Percentiles rank a stretch among this genome's conserved stretches.
Conservation (phyloP, 2,113 vertebrate genomes). For the Glaucidium brasilianum region DNA sequence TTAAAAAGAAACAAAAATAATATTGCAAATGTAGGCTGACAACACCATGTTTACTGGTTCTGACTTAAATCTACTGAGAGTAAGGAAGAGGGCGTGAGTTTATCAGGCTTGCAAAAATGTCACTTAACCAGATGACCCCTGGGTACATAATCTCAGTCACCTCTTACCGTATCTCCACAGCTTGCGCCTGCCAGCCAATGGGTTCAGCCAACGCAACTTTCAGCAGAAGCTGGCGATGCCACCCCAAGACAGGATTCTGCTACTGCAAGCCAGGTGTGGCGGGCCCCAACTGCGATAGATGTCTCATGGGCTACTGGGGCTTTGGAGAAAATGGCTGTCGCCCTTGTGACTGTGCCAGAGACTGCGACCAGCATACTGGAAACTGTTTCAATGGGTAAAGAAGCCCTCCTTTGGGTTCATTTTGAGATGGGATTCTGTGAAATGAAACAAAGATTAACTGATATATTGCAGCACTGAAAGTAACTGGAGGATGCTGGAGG, state of each 20-base stretch:
- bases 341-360: conserved; percentile 78
- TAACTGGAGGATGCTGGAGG: neutral
- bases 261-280: conserved; percentile 83
- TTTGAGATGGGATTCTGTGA: neutral
- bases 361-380: conserved; percentile 80
- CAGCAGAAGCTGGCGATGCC: conserved; percentile 74
- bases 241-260: conserved; percentile 86
- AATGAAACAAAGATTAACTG: neutral
- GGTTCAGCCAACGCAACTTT: conserved; percentile 72
- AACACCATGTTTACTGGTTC: neutral
- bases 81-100: neutral
- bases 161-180: conserved; percentile 51
- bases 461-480: neutral
- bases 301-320: conserved; percentile 85
- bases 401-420: neutral
- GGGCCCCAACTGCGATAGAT: conserved; percentile 77
- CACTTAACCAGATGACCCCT: neutral
- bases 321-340: conserved; percentile 82
- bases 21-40: neutral
- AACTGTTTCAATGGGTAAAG: conserved; percentile 77
- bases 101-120: neutral
- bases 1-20: neutral
- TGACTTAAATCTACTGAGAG: neutral
- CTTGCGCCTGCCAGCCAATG: conserved; percentile 81
- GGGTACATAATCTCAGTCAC: neutral